Percentiles rank a stretch among this genome's conserved stretches.
Conservation (phyloP, 2,888 invertebrate species). For the Dasypolia templi region DNA sequence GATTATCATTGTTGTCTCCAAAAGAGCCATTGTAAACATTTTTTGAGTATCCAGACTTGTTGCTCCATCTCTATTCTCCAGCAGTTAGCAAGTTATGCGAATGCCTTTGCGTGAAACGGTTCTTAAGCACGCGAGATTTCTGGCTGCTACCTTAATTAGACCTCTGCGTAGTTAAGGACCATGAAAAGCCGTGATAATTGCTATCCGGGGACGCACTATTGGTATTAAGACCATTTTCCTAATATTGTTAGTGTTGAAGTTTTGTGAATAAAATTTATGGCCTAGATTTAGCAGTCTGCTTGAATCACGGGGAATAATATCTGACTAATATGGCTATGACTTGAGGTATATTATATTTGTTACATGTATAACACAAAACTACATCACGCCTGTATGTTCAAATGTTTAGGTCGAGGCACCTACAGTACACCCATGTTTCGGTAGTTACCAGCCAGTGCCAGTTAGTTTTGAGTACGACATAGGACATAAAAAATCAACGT, state of each 20-base stretch:
- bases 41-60: constrained; percentile 67
- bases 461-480: not conserved
- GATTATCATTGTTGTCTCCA: not conserved
- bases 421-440: not conserved
- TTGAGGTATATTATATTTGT: not conserved
- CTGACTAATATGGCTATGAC: not conserved
- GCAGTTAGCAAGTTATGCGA: constrained; percentile 69
- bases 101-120: constrained; percentile 76
- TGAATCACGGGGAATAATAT: not conserved
- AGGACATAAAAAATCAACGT: not conserved
- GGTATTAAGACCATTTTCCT: constrained; percentile 48
- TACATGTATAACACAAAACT: not conserved
- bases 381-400: not conserved
- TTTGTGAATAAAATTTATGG: not conserved
- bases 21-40: not conserved
- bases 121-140: constrained; percentile 81
- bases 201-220: constrained; percentile 47
- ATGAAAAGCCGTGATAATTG: constrained; percentile 67
- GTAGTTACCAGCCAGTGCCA: not conserved
- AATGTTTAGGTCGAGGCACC: not conserved
- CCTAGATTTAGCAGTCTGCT: not conserved
- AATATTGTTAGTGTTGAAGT: constrained; percentile 26
- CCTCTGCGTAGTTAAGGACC: constrained; percentile 59
- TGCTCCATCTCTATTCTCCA: constrained; percentile 75
- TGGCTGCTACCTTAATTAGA: constrained; percentile 80